Conservation (phyloP, 1,140 invertebrate species). For the Drosophila virilis region DNA sequence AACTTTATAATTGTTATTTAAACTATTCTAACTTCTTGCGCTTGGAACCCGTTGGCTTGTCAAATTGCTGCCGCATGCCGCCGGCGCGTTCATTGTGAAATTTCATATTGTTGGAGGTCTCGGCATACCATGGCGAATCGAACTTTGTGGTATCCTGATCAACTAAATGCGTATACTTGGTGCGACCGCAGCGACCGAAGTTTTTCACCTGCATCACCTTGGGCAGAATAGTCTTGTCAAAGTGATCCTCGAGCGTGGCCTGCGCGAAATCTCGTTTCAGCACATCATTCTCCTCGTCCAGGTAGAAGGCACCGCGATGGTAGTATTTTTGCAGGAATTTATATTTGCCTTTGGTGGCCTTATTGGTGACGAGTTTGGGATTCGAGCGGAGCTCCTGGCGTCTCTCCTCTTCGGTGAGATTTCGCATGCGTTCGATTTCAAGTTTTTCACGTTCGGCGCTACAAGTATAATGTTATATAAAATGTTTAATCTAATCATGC, state of each 20-base stretch:
- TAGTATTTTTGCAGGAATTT: constrained; percentile 99
- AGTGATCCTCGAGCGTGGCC: constrained; percentile 99
- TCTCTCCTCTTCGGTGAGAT: constrained; percentile 98
- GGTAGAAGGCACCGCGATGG: constrained; percentile 99
- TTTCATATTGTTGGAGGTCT: constrained; percentile 93
- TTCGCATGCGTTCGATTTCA: constrained; percentile 96
- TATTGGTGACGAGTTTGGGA: constrained; percentile 97
- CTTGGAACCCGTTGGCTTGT: constrained; percentile 91
- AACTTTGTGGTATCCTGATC: constrained; percentile 99
- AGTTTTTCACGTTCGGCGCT: constrained; percentile 93
- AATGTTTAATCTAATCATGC: neutral
- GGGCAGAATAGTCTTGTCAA: constrained; percentile 99
- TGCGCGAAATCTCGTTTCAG: constrained; percentile 98
- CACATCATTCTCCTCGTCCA: constrained; percentile 97
- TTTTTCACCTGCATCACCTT: constrained; percentile 99
- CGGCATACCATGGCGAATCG: constrained; percentile 97
- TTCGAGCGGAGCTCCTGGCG: constrained; percentile 95
- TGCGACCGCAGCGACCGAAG: constrained; percentile 98
- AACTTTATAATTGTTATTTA: constrained; percentile 12
- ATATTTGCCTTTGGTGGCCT: constrained; percentile 98
- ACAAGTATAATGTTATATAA: constrained; percentile 38
- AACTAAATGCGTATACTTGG: constrained; percentile 99
- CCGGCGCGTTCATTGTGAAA: constrained; percentile 95
- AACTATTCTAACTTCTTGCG: constrained; percentile 85
- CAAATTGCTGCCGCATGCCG: constrained; percentile 98